A percentile compares a stretch with the other conserved stretches of the same genome.
phyloP scores from a whole-genome alignment of 2,797 vertebrate species.

The Ctenopoma multispine region DNA sequence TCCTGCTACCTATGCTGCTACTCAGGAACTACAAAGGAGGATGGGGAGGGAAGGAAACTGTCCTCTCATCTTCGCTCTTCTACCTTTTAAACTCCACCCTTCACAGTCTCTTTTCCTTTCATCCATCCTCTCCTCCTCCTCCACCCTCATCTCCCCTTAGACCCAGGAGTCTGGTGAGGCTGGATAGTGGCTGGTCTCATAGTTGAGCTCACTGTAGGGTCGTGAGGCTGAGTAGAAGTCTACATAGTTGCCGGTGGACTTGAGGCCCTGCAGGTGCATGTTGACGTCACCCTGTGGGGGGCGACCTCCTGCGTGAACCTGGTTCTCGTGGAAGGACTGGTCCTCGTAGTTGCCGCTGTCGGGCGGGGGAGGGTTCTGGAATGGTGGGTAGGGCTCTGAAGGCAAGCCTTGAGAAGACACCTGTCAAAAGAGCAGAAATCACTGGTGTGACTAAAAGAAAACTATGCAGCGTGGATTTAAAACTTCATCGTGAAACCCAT shows the following conservation, averaged over 20 bases:
- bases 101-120: neutral
- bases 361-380: conserved; percentile 90
- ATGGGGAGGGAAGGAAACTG: conserved; percentile 59
- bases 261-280: conserved; percentile 98
- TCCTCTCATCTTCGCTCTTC: conserved; percentile 48
- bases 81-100: conserved; percentile 24
- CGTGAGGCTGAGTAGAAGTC: conserved; percentile 99
- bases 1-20: conserved; percentile 75
- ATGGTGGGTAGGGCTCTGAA: conserved; percentile 96
- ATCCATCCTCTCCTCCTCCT: conserved; percentile 16
- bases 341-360: conserved; percentile 91
- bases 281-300: conserved; percentile 94
- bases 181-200: conserved; percentile 99
- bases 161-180: conserved; percentile 99
- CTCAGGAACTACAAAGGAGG: conserved; percentile 69
- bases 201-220: conserved; percentile 99
- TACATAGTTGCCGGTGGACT: conserved; percentile 99
- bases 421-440: conserved; percentile 69
- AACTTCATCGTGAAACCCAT: neutral
- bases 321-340: conserved; percentile 95
- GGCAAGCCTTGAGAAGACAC: conserved; percentile 93
- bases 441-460: neutral
- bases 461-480: neutral
- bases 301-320: conserved; percentile 89
- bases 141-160: conserved; percentile 78